Evolutionary conservation across 2,888 invertebrate species (phyloP).

Genomic region (Cecidostiba fungosa): DNA sequence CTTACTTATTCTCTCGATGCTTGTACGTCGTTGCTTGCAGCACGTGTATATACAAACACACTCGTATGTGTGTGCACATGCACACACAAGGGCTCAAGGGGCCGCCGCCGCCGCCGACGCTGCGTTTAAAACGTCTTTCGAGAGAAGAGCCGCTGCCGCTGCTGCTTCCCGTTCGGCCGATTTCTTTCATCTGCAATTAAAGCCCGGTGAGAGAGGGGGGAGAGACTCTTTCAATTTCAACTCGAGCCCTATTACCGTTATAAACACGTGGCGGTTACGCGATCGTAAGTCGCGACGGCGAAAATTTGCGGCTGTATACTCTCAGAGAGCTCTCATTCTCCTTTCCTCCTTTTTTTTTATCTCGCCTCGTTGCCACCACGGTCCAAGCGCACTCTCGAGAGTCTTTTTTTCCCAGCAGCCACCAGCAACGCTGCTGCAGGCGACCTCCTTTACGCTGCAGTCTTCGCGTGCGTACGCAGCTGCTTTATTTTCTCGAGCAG

Average conservation of each 20-base stretch:
- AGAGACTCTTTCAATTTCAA: conserved; percentile 61
- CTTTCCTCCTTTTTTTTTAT: too few species aligned
- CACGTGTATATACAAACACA: conserved; percentile 54
- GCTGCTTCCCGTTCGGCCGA: conserved; percentile 61
- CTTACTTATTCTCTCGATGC: conserved; percentile 30
- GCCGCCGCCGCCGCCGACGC: conserved; percentile 23
- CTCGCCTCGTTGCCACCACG: conserved; percentile 16
- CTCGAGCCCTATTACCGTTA: conserved; percentile 61
- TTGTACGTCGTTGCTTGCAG: conserved; percentile 53
- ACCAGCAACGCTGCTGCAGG: background rate
- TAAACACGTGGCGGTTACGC: conserved; percentile 59
- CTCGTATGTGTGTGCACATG: background rate
- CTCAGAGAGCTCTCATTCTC: conserved; percentile 42
- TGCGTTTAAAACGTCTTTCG: conserved; percentile 63
- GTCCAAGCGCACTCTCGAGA: conserved; percentile 32
- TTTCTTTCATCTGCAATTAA: conserved; percentile 65
- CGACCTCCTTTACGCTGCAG: conserved; percentile 46
- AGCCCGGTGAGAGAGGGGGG: conserved; percentile 50
- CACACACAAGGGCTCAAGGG: conserved; percentile 12
- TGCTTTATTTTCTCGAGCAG: too few species aligned
- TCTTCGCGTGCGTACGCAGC: background rate
- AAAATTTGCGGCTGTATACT: conserved; percentile 65
- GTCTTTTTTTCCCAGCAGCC: conserved; percentile 41
- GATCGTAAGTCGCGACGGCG: conserved; percentile 59
- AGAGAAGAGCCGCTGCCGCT: conserved; percentile 55